Evolutionary conservation across 1,140 invertebrate species (phyloP).

Genomic region (Glossosoma conforme): DNA sequence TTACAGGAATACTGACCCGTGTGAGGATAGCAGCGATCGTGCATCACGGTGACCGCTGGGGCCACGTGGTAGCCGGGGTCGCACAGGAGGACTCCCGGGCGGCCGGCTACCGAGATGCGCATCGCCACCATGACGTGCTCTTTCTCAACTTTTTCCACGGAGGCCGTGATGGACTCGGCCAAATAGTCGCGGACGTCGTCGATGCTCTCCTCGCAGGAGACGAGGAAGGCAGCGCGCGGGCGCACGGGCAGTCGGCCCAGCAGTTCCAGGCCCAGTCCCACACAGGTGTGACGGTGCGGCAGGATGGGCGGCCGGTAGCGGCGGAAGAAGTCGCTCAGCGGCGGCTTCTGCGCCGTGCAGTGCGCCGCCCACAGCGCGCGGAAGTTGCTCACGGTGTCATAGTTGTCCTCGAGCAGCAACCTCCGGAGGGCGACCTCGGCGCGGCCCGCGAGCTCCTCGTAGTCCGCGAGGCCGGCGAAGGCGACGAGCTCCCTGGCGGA

Average conservation of each 20-base stretch:
- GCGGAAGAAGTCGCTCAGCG: constrained; percentile 62
- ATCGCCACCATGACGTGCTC: constrained; percentile 84
- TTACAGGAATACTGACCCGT: constrained; percentile 55
- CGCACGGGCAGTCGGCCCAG: constrained; percentile 57
- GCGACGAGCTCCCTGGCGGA: constrained; percentile 62
- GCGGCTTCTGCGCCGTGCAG: constrained; percentile 1
- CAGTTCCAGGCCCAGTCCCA: constrained; percentile 78
- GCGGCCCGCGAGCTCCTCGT: constrained; percentile 70
- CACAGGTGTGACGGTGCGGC: constrained; percentile 76
- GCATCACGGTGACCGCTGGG: constrained; percentile 80
- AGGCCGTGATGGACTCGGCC: constrained; percentile 54
- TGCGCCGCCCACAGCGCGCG: constrained; percentile 72
- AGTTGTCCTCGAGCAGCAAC: constrained; percentile 72
- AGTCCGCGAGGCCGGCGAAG: constrained; percentile 43
- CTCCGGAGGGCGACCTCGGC: constrained; percentile 72
- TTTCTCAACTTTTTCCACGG: constrained; percentile 84
- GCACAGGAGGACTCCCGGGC: constrained; percentile 70
- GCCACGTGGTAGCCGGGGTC: constrained; percentile 89
- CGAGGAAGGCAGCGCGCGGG: constrained; percentile 62
- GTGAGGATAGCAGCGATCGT: constrained; percentile 76
- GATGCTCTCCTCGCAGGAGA: constrained; percentile 85
- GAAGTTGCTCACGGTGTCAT: constrained; percentile 84
- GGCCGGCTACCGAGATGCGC: constrained; percentile 64
- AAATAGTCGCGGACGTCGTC: constrained; percentile 63
- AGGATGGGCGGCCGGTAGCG: constrained; percentile 72